Evolutionary conservation across 2,888 invertebrate species (phyloP).

Genomic region (Macropis europaea): DNA sequence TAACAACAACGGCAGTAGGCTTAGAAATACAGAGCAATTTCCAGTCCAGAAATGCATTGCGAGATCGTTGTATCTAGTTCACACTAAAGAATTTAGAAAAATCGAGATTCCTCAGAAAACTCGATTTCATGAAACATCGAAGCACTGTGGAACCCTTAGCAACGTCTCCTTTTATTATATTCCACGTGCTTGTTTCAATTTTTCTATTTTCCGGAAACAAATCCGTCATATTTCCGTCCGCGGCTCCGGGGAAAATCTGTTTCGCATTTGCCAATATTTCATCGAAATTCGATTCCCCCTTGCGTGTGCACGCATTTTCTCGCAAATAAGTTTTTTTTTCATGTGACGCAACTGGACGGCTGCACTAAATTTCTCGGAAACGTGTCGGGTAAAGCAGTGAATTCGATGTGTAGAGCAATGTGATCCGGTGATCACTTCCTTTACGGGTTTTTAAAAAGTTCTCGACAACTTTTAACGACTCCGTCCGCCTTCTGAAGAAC

Average conservation of each 20-base stretch:
- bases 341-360: conserved; percentile 4
- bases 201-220: not conserved
- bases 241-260: not conserved
- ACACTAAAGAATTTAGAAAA: too few species aligned
- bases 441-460: conserved; percentile 49
- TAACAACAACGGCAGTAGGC: too few species aligned
- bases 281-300: conserved; percentile 11
- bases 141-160: not conserved
- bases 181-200: not conserved
- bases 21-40: too few species aligned
- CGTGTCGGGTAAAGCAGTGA: not conserved
- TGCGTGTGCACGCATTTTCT: not conserved
- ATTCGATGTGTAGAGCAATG: conserved; percentile 2
- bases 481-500: conserved; percentile 12
- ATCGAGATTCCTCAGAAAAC: not conserved
- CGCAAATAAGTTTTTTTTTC: conserved; percentile 5
- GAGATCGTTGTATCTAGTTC: too few species aligned
- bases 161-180: too few species aligned
- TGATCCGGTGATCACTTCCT: conserved; percentile 25
- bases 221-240: not conserved
- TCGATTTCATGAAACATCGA: too few species aligned
- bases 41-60: too few species aligned
- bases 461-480: conserved; percentile 42
- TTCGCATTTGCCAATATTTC: not conserved
- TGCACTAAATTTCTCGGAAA: not conserved